Evolutionary conservation across 1,140 invertebrate species (phyloP).

Genomic region (Trichoplusia ni): DNA sequence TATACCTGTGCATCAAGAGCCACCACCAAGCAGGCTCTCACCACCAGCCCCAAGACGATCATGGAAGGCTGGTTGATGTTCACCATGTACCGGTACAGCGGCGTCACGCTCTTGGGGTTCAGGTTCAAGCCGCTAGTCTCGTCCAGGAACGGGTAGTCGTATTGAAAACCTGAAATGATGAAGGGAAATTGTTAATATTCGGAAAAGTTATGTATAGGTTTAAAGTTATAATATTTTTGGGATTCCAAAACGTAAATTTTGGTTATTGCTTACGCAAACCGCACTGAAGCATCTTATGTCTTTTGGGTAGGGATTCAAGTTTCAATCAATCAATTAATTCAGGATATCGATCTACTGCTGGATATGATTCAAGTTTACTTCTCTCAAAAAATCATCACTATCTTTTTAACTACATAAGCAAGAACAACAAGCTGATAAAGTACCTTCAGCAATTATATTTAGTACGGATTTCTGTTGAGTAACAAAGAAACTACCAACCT

Average conservation of each 20-base stretch:
- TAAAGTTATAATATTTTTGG: background rate
- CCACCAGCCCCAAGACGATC: slow-evolving; percentile 87
- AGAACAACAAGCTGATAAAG: too few relatives aligned
- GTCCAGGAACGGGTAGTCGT: slow-evolving; percentile 86
- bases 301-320: too few relatives aligned
- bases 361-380: too few relatives aligned
- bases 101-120: slow-evolving; percentile 84
- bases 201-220: background rate
- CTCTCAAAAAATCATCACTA: too few relatives aligned
- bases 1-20: slow-evolving; percentile 68
- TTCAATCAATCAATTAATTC: too few relatives aligned
- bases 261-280: too few relatives aligned
- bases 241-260: too few relatives aligned
- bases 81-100: slow-evolving; percentile 89
- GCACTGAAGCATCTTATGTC: too few relatives aligned
- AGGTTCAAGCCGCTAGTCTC: slow-evolving; percentile 82
- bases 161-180: slow-evolving; percentile 84
- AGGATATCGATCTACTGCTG: too few relatives aligned
- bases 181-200: background rate
- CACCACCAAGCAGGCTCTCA: slow-evolving; percentile 65
- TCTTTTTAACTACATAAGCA: too few relatives aligned
- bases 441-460: too few relatives aligned
- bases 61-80: slow-evolving; percentile 87
- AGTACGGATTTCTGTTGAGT: background rate
- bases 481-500: slow-evolving; percentile 72